Base-by-base conservation (phyloP, 2,113 vertebrate species). In the Coturnix japonica region DNA sequence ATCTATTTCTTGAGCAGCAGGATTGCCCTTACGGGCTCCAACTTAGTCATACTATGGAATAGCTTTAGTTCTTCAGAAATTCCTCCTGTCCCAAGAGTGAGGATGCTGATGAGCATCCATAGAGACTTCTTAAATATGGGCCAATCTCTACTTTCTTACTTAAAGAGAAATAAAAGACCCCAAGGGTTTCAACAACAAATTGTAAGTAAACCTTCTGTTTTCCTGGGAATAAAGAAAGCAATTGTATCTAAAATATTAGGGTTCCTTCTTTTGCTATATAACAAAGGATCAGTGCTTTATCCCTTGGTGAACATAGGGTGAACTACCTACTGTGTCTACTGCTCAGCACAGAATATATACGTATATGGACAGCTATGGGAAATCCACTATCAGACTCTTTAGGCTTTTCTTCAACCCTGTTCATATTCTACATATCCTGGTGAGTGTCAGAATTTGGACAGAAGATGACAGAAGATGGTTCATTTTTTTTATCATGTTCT, bases 331-430 rank as follows among this genome's bases (percentile, higher is more conserved):
- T 19, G 6, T 14, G 39, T 49, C 7, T 59, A 28, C 44, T 35
- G 11, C 26, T 47, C 13, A 84, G 23, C 13, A 18, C 15, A 51
- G 59, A 37, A 5, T 57, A 7, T 39, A 25, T 13, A 35, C 9
- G 16, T 8, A 11, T 7, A 66, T 2, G 20, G 43, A 67, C 21
- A 21, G 46, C 2, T 51, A 13, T 14, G 33, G 33, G 26, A 49
- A 49, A 51, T 21, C 3, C 6, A 23, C 6, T 41, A 0, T 37
- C 1, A 1, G 8, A 49, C 4, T 11, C 6, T 47, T 39, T 4
- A 56, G 47, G 16, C 19, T 71, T 71, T 54, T 33, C 5, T 21
- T 9, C 72, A 87, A 7, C 3, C 23, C 13, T 69, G 8, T 20
- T 79, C 20, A 28, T 20, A 69, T 41, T 28, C 67, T 10, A 53